These are phyloP conservation scores for Chiloscyllium plagiosum DNA, from an alignment of 2,113 vertebrate species.

Conservation along the genomic window DNA sequence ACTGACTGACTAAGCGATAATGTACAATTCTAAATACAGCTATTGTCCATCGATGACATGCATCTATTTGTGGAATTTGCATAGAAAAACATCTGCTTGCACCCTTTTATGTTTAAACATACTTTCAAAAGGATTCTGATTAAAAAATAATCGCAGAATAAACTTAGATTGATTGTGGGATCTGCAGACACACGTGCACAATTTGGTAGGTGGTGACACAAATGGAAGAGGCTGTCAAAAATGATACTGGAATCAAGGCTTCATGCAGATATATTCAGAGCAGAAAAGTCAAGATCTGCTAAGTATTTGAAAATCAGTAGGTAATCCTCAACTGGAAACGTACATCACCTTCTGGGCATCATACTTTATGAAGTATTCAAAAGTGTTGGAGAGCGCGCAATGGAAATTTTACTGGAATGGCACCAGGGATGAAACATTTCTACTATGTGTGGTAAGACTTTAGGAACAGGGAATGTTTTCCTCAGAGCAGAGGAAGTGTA, in stretches of 20 bases:
- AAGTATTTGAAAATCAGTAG: not conserved
- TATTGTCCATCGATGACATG: too few species aligned
- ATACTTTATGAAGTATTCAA: not conserved
- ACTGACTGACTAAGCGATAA: not conserved
- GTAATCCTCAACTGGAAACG: not conserved
- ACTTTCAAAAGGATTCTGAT: not conserved
- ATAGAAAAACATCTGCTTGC: not conserved
- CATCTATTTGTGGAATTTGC: not conserved
- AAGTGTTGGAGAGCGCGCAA: not conserved
- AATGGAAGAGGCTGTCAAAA: not conserved
- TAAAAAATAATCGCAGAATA: not conserved
- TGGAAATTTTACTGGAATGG: not conserved
- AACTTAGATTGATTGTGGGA: not conserved
- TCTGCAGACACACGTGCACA: too few species aligned
- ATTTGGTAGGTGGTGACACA: not conserved
- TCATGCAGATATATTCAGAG: not conserved
- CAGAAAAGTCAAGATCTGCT: not conserved
- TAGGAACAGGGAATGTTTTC: not conserved
- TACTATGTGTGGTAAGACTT: not conserved
- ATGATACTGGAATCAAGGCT: not conserved
- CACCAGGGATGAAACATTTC: not conserved
- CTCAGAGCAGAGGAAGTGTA: not conserved
- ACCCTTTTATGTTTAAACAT: not conserved
- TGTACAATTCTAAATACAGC: not conserved
- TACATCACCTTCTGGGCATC: not conserved